Conservation (phyloP, 2,888 invertebrate species). For the Drosophila neotestacea region DNA sequence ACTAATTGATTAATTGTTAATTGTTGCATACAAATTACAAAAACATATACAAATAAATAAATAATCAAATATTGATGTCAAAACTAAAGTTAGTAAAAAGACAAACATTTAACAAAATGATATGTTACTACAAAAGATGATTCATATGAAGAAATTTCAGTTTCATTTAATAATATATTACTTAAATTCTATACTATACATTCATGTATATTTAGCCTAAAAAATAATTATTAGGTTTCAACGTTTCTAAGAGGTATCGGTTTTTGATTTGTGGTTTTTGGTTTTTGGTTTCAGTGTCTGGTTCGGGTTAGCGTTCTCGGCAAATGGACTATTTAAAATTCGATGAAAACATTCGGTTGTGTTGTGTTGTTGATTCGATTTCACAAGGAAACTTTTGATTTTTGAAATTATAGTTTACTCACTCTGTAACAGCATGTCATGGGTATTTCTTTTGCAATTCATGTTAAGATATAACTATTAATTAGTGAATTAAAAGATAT, state of each 20-base stretch:
- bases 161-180: conserved; percentile 28
- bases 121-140: conserved; percentile 39
- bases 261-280: neutral
- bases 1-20: conserved; percentile 21
- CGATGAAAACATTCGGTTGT: conserved; percentile 14
- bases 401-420: conserved; percentile 58
- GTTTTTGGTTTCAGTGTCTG: conserved; percentile 3
- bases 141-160: conserved; percentile 13
- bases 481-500: conserved; percentile 45
- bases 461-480: conserved; percentile 49
- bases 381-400: conserved; percentile 11
- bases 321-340: neutral
- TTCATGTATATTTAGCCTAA: conserved; percentile 41
- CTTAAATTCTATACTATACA: conserved; percentile 48
- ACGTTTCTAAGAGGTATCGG: conserved; percentile 3
- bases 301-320: neutral
- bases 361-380: conserved; percentile 14
- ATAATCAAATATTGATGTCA: neutral
- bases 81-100: conserved; percentile 24
- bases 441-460: conserved; percentile 50
- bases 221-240: neutral
- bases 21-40: conserved; percentile 38
- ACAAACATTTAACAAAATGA: conserved; percentile 40
- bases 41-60: conserved; percentile 4
- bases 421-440: conserved; percentile 73